Evolutionary conservation across 2,888 invertebrate genomes (phyloP).

Genomic region (Perizoma flavofasciatum): DNA sequence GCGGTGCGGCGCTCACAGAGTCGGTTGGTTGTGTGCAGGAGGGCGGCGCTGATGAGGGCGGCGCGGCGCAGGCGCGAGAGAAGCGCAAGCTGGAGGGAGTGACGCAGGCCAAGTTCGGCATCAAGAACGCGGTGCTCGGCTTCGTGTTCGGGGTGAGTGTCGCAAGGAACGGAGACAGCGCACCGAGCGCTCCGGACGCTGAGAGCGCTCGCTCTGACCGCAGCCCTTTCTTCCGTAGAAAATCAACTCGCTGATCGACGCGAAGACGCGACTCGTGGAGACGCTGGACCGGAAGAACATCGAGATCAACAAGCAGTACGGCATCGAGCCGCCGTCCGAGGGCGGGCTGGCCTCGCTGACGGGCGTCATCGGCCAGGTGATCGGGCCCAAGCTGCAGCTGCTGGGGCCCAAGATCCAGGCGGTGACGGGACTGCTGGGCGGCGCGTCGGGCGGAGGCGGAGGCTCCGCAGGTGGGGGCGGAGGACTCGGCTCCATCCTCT

Average conservation of each 20-base stretch:
- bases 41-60: slow-evolving; percentile 42
- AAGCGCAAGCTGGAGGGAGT: slow-evolving; percentile 89
- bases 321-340: slow-evolving; percentile 87
- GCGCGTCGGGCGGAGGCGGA: slow-evolving; percentile 82
- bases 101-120: slow-evolving; percentile 86
- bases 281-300: slow-evolving; percentile 89
- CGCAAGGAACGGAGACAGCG: neutral
- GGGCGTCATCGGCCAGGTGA: slow-evolving; percentile 87
- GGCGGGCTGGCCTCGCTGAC: slow-evolving; percentile 85
- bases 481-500: slow-evolving; percentile 75
- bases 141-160: slow-evolving; percentile 92
- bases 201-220: slow-evolving; percentile 26
- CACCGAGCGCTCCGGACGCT: neutral
- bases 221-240: slow-evolving; percentile 83
- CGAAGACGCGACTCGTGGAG: slow-evolving; percentile 88
- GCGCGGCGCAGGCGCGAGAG: slow-evolving; percentile 84
- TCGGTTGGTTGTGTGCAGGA: slow-evolving; percentile 70
- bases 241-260: slow-evolving; percentile 92
- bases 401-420: slow-evolving; percentile 87
- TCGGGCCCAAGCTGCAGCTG: slow-evolving; percentile 88
- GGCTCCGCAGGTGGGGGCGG: slow-evolving; percentile 68
- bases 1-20: slow-evolving; percentile 39
- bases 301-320: slow-evolving; percentile 89
- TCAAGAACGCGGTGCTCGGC: slow-evolving; percentile 91
- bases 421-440: slow-evolving; percentile 81